Base-by-base conservation (phyloP, 2,797 vertebrate genomes). In the Atherinosoma microstoma region DNA sequence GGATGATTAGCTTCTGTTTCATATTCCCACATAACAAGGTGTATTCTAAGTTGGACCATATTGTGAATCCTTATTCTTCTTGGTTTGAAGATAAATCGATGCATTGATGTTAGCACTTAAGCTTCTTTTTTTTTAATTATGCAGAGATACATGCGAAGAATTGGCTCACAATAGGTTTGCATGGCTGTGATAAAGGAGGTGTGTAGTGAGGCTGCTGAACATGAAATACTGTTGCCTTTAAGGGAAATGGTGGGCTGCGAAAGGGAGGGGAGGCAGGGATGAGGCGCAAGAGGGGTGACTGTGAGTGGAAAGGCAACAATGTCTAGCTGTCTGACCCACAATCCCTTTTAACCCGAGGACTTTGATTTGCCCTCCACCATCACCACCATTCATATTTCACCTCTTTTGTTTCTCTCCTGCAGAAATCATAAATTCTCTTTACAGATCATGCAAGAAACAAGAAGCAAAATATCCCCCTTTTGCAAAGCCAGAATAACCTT, bases 321-420 rank as follows among this genome's bases (percentile, higher is more conserved):
- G 84, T 86, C 89, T 91, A 84, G 89, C 91, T 88, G 89, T 91
- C 89, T 93, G 92, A 92, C 89, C 89, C 87, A 91, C 91, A 92
- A 89, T 92, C 83, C 79, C 88, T 83, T 91, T 90, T 91, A 91
- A 92, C 90, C 91, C 67, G 70, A 78, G 87, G 89, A 84, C 82
- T 90, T 73, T 87, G 72, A 89, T 86, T 88, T 87, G 82, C 85
- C 83, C 79, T 87, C 73, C 82, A 36, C 78, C 86, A 82, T 80
- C 86, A 84, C 75, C 77, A 63, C 83, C 66, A 58, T 70, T 63
- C 63, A 70, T 76, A 71, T 84, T 79, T 73, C 0, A 30, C 74
- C 81, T 81, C 73, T 76, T 45, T 86, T 90, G 60, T 84, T 32
- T 83, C 69, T 38, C 36, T 66, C 35, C 62, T 27, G 66, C 68